Conservation (phyloP, 2,888 invertebrate genomes). For the Lathronympha strigana region DNA sequence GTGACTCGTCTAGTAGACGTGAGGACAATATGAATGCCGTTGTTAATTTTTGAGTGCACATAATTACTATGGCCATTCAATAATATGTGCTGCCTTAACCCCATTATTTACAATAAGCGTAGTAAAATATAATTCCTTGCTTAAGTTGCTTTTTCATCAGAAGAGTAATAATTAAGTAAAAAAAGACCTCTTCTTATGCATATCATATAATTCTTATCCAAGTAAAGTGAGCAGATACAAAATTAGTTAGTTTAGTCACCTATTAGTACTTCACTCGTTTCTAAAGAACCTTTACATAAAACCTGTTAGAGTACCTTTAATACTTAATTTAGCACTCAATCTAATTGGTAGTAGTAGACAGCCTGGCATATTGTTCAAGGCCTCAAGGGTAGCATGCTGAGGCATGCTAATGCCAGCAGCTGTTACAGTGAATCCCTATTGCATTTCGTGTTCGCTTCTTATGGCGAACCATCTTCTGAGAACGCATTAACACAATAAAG, state of each 20-base stretch:
- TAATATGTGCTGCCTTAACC: background rate
- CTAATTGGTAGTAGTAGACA: conserved; percentile 58
- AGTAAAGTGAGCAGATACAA: too few species aligned
- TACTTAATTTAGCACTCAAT: conserved; percentile 42
- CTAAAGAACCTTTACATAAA: conserved; percentile 10
- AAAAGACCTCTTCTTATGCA: too few species aligned
- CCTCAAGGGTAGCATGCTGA: conserved; percentile 52
- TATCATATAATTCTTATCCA: too few species aligned
- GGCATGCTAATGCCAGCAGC: conserved; percentile 50
- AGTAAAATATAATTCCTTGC: background rate
- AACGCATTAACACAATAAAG: conserved; percentile 37
- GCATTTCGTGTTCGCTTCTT: conserved; percentile 30
- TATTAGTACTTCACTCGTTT: conserved; percentile 1
- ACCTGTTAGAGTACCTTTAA: conserved; percentile 30
- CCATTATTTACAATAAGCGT: background rate
- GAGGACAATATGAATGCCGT: conserved; percentile 23
- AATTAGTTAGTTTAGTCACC: background rate
- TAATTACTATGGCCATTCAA: background rate
- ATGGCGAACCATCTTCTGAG: conserved; percentile 37
- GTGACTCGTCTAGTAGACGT: conserved; percentile 32
- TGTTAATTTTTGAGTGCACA: conserved; percentile 19
- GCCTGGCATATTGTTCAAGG: conserved; percentile 51
- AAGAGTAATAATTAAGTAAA: too few species aligned
- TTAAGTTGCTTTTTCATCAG: background rate
- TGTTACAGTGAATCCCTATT: conserved; percentile 40